These are phyloP conservation scores for Coenobita brevimanus DNA, from an alignment of 1,140 invertebrate species.

Conservation along the genomic window DNA sequence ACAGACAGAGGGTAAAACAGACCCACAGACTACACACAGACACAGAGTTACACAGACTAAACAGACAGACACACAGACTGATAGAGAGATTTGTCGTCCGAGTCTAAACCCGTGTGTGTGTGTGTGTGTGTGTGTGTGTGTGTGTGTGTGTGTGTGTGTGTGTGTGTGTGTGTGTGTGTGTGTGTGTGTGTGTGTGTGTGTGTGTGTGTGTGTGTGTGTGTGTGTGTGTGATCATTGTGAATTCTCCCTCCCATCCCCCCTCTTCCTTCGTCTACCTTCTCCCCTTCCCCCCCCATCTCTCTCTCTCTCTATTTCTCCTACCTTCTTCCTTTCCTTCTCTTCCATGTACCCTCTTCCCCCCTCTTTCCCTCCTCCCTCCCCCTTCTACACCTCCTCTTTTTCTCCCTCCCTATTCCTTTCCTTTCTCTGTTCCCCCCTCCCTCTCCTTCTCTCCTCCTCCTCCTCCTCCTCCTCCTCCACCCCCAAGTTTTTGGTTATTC, in stretches of 20 bases:
- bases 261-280: background rate
- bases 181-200: slow-evolving; percentile 1
- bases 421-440: slow-evolving; percentile 3
- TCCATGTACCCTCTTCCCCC: background rate
- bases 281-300: background rate
- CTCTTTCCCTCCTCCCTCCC: background rate
- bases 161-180: slow-evolving; percentile 21
- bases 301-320: background rate
- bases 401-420: background rate
- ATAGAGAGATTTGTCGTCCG: no score
- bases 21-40: no score
- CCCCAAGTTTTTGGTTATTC: background rate
- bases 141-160: slow-evolving; percentile 22
- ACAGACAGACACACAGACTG: no score
- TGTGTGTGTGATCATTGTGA: background rate
- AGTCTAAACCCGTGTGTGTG: slow-evolving; percentile 5
- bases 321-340: background rate
- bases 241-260: no score
- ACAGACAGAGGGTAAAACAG: no score
- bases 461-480: background rate
- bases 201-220: slow-evolving; percentile 1
- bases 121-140: slow-evolving; percentile 22
- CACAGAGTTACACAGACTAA: no score
- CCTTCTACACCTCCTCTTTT: background rate
- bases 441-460: slow-evolving; percentile 1